Evolutionary conservation across 1,140 invertebrate genomes (phyloP), one percentile per base, ranked within the genome.

Genomic region (Bombyx mori): DNA sequence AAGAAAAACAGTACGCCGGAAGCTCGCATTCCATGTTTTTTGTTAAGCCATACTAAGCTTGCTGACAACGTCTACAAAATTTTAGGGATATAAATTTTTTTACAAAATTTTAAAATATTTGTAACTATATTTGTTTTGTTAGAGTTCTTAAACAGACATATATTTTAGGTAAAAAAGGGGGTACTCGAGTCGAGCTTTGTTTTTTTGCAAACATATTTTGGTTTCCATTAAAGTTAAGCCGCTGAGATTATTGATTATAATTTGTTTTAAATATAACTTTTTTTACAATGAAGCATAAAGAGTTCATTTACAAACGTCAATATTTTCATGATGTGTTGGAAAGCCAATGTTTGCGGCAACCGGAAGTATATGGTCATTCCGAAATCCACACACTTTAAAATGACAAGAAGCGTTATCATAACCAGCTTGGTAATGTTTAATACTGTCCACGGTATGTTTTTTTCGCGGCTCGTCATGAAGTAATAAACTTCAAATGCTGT

Each of bases 1-100:
- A 97, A 98, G 47, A 96, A 82, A 78, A 97, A 97, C 66, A 96
- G 86, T 51, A 96, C 89, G 26, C 96, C 97, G 10, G 97, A 98
- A 8, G 95, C 94, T 68, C 93, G 88, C 61, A 97, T 89, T 42
- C 97, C 97, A 89, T 92, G 91, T 79, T 93, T 94, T 75, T 92
- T 91, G 77, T 97, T 97, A 63, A 93, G 93, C 58, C 91, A 88
- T 63, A 96, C 85, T 60, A 98, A 88, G 44, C 91, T 80, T 46
- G 90, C 89, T 63, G 92, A 89, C 67, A 97, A 88, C 58, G 88
- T 76, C 95, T 97, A 86, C 90, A 92, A 73, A 35, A 18, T 18
- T 18, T 18, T 35, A 5, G 26, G 26, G 4, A 35, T 35, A 35
- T 35, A 35, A 35, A 3, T 35, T 35, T 35, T 2, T 35, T 35